Evolutionary conservation across 2,888 invertebrate species (phyloP), one percentile per base, ranked within the genome.

Genomic region (Drosophila silvestris): DNA sequence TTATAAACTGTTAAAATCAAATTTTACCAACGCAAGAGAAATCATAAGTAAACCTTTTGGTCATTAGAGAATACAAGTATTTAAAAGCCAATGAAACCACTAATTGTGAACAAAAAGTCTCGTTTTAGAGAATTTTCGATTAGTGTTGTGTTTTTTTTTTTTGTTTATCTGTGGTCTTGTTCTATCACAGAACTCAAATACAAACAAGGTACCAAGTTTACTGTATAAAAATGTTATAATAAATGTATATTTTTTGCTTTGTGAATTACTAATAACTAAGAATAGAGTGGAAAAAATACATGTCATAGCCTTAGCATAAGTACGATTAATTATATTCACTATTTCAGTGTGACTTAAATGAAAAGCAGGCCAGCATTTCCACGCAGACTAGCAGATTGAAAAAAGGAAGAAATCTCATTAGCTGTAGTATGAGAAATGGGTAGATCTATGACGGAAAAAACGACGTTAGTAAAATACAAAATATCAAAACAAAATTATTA

Each of bases 1-100:
- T 83, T 83, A 67, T 74, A 81, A 85, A 78, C 74, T 88, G 83
- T 83, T 89, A 60, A 83, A 83, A 85, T 83, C 74, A 88, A 83
- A 85, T 88, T 88, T 77, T 83, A 88, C 74, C 58, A 83, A 69
- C 41, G 65, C 41, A 39, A 58, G 44, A 63, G 26, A 35, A 62
- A 56, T 60, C 76, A 54, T 57, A n/a, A 67, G 53, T 30, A 61
- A 57, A 65, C 39, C 67, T 67, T 59, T 82, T 79, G 71, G 72
- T 66, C 63, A 59, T 51, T 67, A 64, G 70, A 64, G 30, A 56
- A 69, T 60, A 73, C 37, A 41, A 56, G 58, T 65, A 68, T 52
- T 58, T 56, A 57, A 52, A 53, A 78, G 63, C 79, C 81, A 77
- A 79, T 79, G 64, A 62, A 26, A 69, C 22, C 47, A 67, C 61